Percentiles rank a stretch among this genome's conserved stretches.
phyloP scores from a whole-genome alignment of 2,113 vertebrate species.

The Buteo buteo region DNA sequence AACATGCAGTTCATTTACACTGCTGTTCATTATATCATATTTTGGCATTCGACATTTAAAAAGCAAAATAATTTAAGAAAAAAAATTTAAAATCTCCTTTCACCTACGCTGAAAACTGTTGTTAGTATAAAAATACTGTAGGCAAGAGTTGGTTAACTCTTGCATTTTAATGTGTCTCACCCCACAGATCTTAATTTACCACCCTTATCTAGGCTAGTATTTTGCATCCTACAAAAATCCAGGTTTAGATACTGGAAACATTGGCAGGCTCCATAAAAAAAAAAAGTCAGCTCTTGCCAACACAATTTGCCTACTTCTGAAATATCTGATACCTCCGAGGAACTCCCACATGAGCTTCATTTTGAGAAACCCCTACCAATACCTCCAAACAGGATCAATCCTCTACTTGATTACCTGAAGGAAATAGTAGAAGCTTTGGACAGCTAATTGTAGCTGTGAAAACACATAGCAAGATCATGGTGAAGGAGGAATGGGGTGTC shows the following conservation, averaged over 20 bases:
- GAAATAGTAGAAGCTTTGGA: background rate
- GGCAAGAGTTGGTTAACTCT: background rate
- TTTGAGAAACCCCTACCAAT: background rate
- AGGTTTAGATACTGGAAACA: constrained; percentile 1
- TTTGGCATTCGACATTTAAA: background rate
- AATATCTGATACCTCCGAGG: background rate
- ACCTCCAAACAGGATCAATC: background rate
- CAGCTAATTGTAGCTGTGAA: background rate
- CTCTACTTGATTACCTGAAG: background rate
- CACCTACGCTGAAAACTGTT: background rate
- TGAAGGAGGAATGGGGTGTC: background rate
- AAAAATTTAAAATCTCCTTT: background rate
- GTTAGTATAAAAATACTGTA: background rate
- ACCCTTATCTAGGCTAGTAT: background rate
- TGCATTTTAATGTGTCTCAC: background rate
- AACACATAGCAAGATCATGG: accelerated
- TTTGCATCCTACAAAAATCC: background rate
- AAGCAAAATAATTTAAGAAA: background rate
- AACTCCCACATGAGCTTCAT: constrained; percentile 5
- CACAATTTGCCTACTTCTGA: constrained; percentile 16
- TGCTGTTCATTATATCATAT: background rate
- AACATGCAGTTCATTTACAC: background rate
- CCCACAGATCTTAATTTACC: constrained; percentile 9
- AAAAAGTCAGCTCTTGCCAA: background rate
- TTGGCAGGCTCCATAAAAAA: background rate